A percentile compares a stretch with the other conserved stretches of the same genome.
These are phyloP conservation scores for Gnathonemus echidnorhynchus DNA, from an alignment of 2,113 vertebrate species.

Conservation along the genomic window DNA sequence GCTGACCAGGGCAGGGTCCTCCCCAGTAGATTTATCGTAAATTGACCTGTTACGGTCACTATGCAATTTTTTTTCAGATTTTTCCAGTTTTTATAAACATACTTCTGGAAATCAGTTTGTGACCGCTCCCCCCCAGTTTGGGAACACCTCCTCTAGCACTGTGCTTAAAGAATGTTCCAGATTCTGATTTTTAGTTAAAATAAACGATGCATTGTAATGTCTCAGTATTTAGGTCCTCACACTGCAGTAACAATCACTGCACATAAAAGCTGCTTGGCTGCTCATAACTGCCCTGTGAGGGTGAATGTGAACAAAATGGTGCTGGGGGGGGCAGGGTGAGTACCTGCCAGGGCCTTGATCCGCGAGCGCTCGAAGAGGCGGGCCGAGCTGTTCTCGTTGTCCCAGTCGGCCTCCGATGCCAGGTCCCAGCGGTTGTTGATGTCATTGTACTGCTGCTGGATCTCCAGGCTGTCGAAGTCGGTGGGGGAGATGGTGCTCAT, in stretches of 20 bases:
- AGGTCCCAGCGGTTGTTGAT: conserved; percentile 94
- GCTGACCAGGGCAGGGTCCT: too few species aligned
- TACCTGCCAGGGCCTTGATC: conserved; percentile 88
- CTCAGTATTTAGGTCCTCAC: not conserved
- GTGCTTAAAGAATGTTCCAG: not conserved
- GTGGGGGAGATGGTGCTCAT: conserved; percentile 88
- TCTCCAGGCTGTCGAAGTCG: conserved; percentile 88
- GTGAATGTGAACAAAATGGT: not conserved
- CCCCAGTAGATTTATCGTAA: too few species aligned
- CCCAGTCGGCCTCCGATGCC: conserved; percentile 80
- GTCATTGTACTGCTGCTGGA: conserved; percentile 91
- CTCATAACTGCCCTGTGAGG: not conserved
- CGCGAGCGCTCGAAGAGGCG: conserved; percentile 85
- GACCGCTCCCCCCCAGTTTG: not conserved
- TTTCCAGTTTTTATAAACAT: not conserved
- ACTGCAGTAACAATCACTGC: not conserved
- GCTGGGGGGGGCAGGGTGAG: not conserved
- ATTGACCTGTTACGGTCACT: too few species aligned
- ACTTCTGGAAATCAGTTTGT: not conserved
- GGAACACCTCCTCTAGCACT: not conserved
- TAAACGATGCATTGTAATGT: not conserved
- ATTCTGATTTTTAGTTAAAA: not conserved
- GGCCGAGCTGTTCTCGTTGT: conserved; percentile 89
- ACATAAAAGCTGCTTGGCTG: not conserved
- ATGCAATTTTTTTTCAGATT: not conserved